Conservation (phyloP, 2,797 vertebrate species). For the Cirrhinus mrigala region DNA sequence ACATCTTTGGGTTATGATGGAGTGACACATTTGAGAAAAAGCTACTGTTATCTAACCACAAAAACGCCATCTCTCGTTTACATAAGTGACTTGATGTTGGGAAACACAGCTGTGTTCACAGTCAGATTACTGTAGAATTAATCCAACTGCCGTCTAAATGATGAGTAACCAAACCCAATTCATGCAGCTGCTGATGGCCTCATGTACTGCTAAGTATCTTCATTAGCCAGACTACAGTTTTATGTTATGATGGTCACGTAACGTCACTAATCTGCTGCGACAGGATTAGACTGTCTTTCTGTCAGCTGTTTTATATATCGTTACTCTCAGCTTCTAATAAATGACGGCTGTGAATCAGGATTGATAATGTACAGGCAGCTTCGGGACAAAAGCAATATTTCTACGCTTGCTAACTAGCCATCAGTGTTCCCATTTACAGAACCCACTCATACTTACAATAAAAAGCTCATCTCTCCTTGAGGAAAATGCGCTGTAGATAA, state of each 20-base stretch:
- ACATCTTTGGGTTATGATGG: not conserved
- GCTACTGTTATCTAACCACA: not conserved
- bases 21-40: not conserved
- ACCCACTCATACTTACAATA: slow-evolving; percentile 78
- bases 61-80: not conserved
- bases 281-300: not conserved
- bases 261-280: not conserved
- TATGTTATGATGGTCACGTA: not conserved
- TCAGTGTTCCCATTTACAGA: slow-evolving; percentile 20
- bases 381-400: slow-evolving; percentile 22
- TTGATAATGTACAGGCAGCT: not conserved
- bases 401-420: slow-evolving; percentile 47
- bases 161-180: not conserved
- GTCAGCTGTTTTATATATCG: not conserved
- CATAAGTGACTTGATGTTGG: not conserved
- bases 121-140: not conserved
- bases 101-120: not conserved
- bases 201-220: not conserved
- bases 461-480: slow-evolving; percentile 80
- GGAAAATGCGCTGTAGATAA: not conserved
- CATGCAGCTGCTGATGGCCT: slow-evolving; percentile 18
- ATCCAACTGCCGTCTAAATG: not conserved
- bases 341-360: not conserved
- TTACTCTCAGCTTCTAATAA: not conserved
- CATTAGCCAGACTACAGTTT: slow-evolving; percentile 13